Evolutionary conservation across 2,113 vertebrate species (phyloP).

Genomic region (Bagarius yarrelli): DNA sequence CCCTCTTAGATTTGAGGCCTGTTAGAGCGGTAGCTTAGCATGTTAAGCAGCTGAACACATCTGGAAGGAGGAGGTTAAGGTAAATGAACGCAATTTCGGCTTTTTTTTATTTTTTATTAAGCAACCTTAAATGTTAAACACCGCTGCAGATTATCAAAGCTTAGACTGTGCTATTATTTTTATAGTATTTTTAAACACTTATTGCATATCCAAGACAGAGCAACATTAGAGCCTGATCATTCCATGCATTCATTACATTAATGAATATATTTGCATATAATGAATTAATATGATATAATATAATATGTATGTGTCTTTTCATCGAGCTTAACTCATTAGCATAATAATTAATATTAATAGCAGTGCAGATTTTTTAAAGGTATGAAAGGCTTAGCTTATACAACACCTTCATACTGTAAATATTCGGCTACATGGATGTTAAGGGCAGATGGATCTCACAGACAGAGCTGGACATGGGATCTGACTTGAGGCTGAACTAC

Average conservation of each 20-base stretch:
- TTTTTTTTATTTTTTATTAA: constrained; percentile 65
- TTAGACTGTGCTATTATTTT: constrained; percentile 65
- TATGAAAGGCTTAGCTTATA: constrained; percentile 22
- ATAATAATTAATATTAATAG: constrained; percentile 75
- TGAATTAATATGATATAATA: constrained; percentile 65
- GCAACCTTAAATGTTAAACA: constrained; percentile 64
- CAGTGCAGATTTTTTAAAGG: constrained; percentile 49
- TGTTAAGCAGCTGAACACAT: constrained; percentile 75
- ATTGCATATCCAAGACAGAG: constrained; percentile 70
- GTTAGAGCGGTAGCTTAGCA: constrained; percentile 78
- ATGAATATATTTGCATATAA: constrained; percentile 62
- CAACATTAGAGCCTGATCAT: constrained; percentile 65
- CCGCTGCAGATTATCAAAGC: constrained; percentile 60
- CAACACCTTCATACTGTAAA: constrained; percentile 19
- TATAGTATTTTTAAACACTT: constrained; percentile 58
- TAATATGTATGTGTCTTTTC: constrained; percentile 68
- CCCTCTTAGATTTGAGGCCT: constrained; percentile 73
- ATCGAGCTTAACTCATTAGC: constrained; percentile 65
- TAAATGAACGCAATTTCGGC: constrained; percentile 73
- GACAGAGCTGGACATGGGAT: constrained; percentile 29
- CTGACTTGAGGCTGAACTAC: constrained; percentile 40
- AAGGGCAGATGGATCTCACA: constrained; percentile 14
- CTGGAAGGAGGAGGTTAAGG: constrained; percentile 73
- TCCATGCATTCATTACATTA: constrained; percentile 74
- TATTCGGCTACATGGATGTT: constrained; percentile 4